phyloP scores from a whole-genome alignment of 2,797 vertebrate genomes.

The Syngnathus acus region DNA sequence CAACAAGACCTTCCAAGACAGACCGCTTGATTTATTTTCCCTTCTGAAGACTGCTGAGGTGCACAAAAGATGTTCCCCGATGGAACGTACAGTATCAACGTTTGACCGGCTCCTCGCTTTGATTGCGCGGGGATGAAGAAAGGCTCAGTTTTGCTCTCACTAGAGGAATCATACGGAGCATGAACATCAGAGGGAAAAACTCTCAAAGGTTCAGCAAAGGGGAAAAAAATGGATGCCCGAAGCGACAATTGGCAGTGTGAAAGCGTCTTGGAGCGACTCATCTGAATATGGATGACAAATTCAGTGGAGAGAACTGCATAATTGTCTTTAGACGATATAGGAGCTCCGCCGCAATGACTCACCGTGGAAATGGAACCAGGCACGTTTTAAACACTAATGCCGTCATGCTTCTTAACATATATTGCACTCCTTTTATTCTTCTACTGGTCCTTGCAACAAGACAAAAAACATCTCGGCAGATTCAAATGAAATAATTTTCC shows the following conservation, averaged over 20 bases:
- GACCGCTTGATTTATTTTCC: conserved; percentile 6
- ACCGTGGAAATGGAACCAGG: not conserved
- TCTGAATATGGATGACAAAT: conserved; percentile 30
- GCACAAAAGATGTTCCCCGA: conserved; percentile 19
- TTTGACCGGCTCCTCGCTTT: conserved; percentile 18
- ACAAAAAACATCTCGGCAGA: not conserved
- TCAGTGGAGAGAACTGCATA: conserved; percentile 10
- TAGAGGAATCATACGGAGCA: conserved; percentile 13
- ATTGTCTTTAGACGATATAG: conserved; percentile 12
- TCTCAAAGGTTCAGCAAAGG: not conserved
- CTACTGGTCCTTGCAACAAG: not conserved
- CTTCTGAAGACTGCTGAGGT: conserved; percentile 34
- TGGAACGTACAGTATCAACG: conserved; percentile 17
- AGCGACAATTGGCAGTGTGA: conserved; percentile 22
- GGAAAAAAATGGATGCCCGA: conserved; percentile 13
- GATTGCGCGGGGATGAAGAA: conserved; percentile 1
- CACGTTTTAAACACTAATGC: not conserved
- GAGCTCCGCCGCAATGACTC: conserved; percentile 2
- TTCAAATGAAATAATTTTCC: not conserved
- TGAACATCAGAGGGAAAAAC: conserved; percentile 31
- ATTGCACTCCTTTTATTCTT: not conserved
- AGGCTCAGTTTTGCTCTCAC: conserved; percentile 7
- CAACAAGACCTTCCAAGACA: conserved; percentile 34
- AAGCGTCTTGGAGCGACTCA: conserved; percentile 39
- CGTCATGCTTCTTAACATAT: not conserved